phyloP scores from a whole-genome alignment of 2,888 invertebrate species.

The Drosophila paranaensis region DNA sequence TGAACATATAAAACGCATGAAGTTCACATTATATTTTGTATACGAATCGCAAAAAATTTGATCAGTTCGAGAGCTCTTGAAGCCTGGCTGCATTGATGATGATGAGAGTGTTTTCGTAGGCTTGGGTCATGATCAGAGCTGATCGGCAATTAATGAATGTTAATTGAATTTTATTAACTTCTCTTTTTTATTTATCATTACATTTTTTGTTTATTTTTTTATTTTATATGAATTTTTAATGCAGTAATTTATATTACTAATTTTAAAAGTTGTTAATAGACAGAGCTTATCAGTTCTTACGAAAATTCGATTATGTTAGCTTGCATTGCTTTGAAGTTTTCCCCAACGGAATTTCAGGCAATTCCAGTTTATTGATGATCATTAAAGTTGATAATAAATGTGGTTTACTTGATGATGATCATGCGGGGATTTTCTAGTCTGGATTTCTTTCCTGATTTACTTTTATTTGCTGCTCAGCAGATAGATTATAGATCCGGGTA shows the following conservation, averaged over 20 bases:
- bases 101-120: neutral
- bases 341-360: neutral
- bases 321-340: neutral
- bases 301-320: neutral
- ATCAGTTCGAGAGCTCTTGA: neutral
- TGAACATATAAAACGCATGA: neutral
- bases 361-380: neutral
- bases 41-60: neutral
- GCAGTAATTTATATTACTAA: too few species aligned
- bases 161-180: neutral
- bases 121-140: neutral
- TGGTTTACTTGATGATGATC: neutral
- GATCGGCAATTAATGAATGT: neutral
- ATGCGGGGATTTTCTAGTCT: neutral
- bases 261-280: neutral
- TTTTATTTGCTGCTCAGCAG: neutral
- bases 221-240: neutral
- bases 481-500: neutral
- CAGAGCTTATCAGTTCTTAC: neutral
- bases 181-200: neutral
- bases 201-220: neutral
- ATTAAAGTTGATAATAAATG: neutral
- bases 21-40: neutral
- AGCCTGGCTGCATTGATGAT: neutral
- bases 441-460: neutral